A percentile compares a stretch with the other conserved stretches of the same genome.
Conservation (phyloP, 2,797 vertebrate genomes). For the Notolabrus celidotus region DNA sequence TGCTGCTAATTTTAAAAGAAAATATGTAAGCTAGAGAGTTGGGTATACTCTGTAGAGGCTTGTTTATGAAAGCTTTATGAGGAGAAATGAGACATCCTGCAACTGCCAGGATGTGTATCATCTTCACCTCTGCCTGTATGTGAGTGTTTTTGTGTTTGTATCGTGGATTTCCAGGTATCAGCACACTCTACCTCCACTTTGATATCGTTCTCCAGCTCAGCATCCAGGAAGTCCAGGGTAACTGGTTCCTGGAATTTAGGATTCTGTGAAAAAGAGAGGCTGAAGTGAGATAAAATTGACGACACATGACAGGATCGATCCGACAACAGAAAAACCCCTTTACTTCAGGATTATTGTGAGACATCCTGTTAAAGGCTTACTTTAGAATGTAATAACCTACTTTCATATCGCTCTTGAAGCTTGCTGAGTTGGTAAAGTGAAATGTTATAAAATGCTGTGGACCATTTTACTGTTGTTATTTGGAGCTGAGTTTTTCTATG, state of each 20-base stretch:
- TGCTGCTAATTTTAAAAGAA: constrained; percentile 15
- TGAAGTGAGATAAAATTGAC: neutral
- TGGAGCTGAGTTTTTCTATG: constrained; percentile 34
- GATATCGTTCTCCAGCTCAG: constrained; percentile 97
- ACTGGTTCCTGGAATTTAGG: constrained; percentile 99
- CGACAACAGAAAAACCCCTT: neutral
- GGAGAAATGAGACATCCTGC: constrained; percentile 31
- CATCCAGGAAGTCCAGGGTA: constrained; percentile 97
- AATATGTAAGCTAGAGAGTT: too few relatives aligned
- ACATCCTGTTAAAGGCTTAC: constrained; percentile 9
- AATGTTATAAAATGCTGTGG: constrained; percentile 37
- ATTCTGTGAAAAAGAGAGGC: constrained; percentile 85
- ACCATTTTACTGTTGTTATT: constrained; percentile 51
- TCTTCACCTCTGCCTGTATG: neutral
- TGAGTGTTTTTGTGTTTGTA: constrained; percentile 21
- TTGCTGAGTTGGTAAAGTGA: constrained; percentile 38
- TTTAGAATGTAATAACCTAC: constrained; percentile 29
- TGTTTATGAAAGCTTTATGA: constrained; percentile 33
- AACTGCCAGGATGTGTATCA: constrained; percentile 18
- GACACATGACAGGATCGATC: neutral
- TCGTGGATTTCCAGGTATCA: constrained; percentile 18
- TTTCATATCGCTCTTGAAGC: constrained; percentile 32
- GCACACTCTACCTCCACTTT: constrained; percentile 92
- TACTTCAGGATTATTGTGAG: constrained; percentile 2
- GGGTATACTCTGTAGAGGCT: constrained; percentile 28